Percentiles rank a stretch among this genome's conserved stretches.
These are phyloP conservation scores for Calephelis nemesis DNA, from an alignment of 1,140 invertebrate species.

Conservation along the genomic window DNA sequence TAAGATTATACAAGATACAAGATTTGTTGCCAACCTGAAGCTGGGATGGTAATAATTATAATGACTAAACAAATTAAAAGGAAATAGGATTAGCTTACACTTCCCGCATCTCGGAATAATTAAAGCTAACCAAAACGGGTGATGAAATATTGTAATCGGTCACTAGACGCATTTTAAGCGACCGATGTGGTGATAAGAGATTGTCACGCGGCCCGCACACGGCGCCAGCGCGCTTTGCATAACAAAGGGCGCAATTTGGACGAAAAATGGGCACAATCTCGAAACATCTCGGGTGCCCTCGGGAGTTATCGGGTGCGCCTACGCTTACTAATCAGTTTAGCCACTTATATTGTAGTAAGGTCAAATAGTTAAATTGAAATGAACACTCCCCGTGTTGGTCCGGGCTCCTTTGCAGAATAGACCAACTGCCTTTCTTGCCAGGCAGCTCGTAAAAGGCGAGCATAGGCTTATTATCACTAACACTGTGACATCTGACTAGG, in stretches of 20 bases:
- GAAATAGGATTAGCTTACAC: constrained; percentile 20
- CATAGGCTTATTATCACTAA: too few species aligned
- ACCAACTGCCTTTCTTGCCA: too few species aligned
- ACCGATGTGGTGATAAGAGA: constrained; percentile 58
- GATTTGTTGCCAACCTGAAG: too few species aligned
- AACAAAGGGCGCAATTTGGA: constrained; percentile 76
- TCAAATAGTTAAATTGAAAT: too few species aligned
- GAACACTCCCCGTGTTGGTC: too few species aligned
- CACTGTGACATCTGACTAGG: too few species aligned
- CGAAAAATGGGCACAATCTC: constrained; percentile 71
- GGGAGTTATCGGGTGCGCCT: constrained; percentile 42
- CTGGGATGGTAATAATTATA: not conserved
- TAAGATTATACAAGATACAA: too few species aligned
- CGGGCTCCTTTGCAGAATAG: too few species aligned
- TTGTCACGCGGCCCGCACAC: constrained; percentile 68
- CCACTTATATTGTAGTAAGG: not conserved
- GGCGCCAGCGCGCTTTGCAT: constrained; percentile 71
- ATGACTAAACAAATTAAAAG: constrained; percentile 17
- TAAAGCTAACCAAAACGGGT: constrained; percentile 45
- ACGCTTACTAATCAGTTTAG: constrained; percentile 45
- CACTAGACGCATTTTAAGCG: constrained; percentile 46
- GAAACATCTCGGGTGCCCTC: constrained; percentile 43
- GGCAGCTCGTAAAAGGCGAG: too few species aligned
- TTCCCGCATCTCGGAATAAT: constrained; percentile 47
- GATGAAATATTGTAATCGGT: constrained; percentile 73